Evolutionary conservation across 2,113 vertebrate species (phyloP), one percentile per base, ranked within the genome.

Genomic region (Climacteris rufus): DNA sequence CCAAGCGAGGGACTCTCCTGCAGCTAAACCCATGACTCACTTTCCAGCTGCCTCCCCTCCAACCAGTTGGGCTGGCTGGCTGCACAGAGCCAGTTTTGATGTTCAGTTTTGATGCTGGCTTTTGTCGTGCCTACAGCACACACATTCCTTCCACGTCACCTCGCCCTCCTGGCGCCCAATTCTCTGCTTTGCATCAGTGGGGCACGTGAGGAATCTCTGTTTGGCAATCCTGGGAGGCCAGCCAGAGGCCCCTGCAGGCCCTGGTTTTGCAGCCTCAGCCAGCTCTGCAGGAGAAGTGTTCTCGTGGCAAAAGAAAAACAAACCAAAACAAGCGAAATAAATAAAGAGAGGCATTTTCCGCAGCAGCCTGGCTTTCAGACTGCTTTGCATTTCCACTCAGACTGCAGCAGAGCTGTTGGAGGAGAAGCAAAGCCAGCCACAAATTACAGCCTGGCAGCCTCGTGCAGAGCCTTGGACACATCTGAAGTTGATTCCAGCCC

Each of bases 221-320:
- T 91, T 85, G 78, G 93, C 82, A 97, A 90, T 83, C 63, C 56
- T 0, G 2, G 83, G 92, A 95, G 76, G 27, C 39, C 50, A 56
- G 94, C 91, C 94, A 96, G 93, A 87, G 93, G 85, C 92, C 91
- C 92, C 89, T 89, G 89, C 81, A 76, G 94, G 89, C 93, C 72
- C 84, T 79, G 78, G 2, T 91, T 96, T 94, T 92, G 59, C 85
- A 80, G 84, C 57, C 0, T 0, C 87, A 89, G 49, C 66, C 78
- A 83, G 52, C 63, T 83, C 60, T 18, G n/a, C 13, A 1, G 74
- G 45, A 87, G 16, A 81, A 78, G 7, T 2, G 23, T 33, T 94
- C 28, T 79, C 27, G 21, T 52, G 39, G 39, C 10, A 23, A 27
- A 69, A 37, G 17, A 13, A n/a, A 13, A 28, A 27, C n/a, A 7